phyloP scores from a whole-genome alignment of 2,113 vertebrate species.

The Malurus melanocephalus region DNA sequence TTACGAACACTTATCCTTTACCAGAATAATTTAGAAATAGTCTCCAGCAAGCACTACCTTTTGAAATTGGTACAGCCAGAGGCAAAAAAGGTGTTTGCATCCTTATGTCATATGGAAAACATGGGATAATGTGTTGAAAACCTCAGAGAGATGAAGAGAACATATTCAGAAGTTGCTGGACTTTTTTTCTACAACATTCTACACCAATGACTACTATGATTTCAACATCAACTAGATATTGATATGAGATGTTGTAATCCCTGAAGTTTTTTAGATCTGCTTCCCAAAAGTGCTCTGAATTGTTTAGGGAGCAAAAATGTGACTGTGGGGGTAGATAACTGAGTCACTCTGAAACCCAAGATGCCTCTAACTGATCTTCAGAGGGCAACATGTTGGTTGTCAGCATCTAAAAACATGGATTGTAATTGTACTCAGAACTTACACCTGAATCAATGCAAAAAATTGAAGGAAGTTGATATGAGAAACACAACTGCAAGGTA shows the following conservation, averaged over 20 bases:
- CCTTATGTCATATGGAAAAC: not conserved
- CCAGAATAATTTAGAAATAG: not conserved
- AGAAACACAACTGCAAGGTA: not conserved
- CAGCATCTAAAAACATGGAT: not conserved
- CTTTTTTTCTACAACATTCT: not conserved
- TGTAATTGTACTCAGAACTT: not conserved
- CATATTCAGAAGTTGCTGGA: not conserved
- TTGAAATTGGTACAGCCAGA: not conserved
- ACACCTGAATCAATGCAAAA: not conserved
- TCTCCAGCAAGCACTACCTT: not conserved
- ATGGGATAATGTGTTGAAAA: not conserved
- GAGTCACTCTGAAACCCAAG: not conserved
- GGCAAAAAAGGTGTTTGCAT: not conserved
- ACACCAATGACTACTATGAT: not conserved
- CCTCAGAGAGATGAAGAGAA: not conserved
- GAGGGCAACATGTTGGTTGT: not conserved
- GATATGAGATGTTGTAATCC: not conserved
- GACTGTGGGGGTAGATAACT: not conserved
- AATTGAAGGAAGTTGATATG: not conserved
- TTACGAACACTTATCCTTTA: not conserved
- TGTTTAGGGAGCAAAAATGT: not conserved
- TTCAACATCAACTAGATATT: not conserved
- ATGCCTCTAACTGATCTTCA: not conserved
- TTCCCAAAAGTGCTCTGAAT: not conserved
- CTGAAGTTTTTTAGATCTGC: not conserved